phyloP scores from a whole-genome alignment of 1,140 invertebrate species.

The Aphelenchoides besseyi region DNA sequence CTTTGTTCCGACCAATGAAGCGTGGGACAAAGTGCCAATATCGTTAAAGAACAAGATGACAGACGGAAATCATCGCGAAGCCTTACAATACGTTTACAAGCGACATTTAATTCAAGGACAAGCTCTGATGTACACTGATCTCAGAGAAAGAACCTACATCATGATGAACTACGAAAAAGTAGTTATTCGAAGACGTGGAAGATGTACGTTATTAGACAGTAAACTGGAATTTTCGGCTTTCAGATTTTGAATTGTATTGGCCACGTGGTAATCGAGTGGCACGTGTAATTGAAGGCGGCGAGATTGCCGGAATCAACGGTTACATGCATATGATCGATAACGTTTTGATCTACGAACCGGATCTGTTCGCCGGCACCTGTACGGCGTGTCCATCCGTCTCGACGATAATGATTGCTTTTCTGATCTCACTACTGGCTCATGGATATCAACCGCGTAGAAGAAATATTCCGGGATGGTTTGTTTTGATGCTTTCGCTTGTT shows the following conservation, averaged over 20 bases:
- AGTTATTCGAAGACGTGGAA: slow-evolving; percentile 56
- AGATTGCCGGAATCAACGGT: slow-evolving; percentile 62
- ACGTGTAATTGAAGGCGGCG: slow-evolving; percentile 57
- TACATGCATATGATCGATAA: slow-evolving; percentile 55
- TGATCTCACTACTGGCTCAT: slow-evolving; percentile 12
- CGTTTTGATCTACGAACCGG: slow-evolving; percentile 51
- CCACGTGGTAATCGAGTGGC: slow-evolving; percentile 60
- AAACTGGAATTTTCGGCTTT: slow-evolving; percentile 25
- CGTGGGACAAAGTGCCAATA: slow-evolving; percentile 67
- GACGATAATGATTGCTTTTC: slow-evolving; percentile 18
- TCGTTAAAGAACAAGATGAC: slow-evolving; percentile 45
- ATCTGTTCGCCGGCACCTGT: slow-evolving; percentile 35
- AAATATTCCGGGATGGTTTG: neutral
- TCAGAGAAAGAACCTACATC: slow-evolving; percentile 56
- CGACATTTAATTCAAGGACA: slow-evolving; percentile 60
- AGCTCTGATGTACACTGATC: slow-evolving; percentile 59
- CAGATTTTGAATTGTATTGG: slow-evolving; percentile 62
- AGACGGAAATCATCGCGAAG: slow-evolving; percentile 61
- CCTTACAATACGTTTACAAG: slow-evolving; percentile 61
- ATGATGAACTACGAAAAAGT: slow-evolving; percentile 63
- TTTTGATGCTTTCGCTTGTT: neutral
- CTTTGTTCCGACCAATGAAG: slow-evolving; percentile 81
- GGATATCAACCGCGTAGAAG: neutral
- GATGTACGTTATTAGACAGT: slow-evolving; percentile 47
- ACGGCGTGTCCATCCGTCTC: neutral